These are phyloP conservation scores for Apodemia zela DNA, from an alignment of 2,888 invertebrate species.

Conservation along the genomic window DNA sequence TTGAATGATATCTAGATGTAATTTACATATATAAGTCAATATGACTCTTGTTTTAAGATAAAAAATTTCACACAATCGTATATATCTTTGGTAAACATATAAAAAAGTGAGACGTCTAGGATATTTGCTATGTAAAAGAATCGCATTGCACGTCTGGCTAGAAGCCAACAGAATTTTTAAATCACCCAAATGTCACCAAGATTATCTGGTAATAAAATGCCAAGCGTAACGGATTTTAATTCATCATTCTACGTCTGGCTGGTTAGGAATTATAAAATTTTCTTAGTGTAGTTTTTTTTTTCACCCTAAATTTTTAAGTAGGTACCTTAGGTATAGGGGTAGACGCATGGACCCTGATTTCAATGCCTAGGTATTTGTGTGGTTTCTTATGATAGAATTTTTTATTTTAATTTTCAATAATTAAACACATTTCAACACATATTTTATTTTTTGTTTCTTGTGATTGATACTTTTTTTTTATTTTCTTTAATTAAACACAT, in stretches of 20 bases:
- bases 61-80: background rate
- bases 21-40: too few relatives aligned
- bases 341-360: too few relatives aligned
- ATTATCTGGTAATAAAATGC: slow-evolving; percentile 18
- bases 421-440: too few relatives aligned
- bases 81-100: background rate
- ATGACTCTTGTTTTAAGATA: background rate
- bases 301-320: background rate
- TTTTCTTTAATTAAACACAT: too few relatives aligned
- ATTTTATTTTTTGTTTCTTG: too few relatives aligned
- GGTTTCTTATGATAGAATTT: too few relatives aligned
- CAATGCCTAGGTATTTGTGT: too few relatives aligned
- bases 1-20: too few relatives aligned
- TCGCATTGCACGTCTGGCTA: slow-evolving; percentile 4
- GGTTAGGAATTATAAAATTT: background rate
- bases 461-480: too few relatives aligned
- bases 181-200: slow-evolving; percentile 18
- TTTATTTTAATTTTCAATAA: too few relatives aligned
- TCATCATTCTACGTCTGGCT: slow-evolving; percentile 24
- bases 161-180: slow-evolving; percentile 14
- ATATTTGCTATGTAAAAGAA: slow-evolving; percentile 12
- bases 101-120: slow-evolving; percentile 8
- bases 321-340: too few relatives aligned
- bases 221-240: slow-evolving; percentile 22
- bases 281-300: background rate